Conservation (phyloP, 1,140 invertebrate species). For the Orius laevigatus region DNA sequence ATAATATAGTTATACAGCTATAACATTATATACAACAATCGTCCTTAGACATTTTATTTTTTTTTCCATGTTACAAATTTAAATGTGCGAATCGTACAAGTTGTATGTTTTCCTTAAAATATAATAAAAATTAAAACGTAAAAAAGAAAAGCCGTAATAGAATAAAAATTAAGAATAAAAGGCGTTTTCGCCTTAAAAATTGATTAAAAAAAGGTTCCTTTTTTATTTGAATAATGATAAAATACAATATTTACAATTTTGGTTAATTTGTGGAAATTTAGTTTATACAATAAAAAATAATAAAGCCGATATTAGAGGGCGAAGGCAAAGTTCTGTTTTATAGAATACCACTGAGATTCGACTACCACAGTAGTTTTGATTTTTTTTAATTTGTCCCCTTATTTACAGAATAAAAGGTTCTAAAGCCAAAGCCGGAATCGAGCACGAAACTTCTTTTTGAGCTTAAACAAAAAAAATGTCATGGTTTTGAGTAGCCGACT, state of each 20-base stretch:
- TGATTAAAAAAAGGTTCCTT: conserved; percentile 1
- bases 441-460: too few species aligned
- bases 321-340: not conserved
- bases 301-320: not conserved
- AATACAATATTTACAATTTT: conserved; percentile 15
- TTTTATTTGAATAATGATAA: conserved; percentile 11
- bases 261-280: not conserved
- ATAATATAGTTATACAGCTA: conserved; percentile 14
- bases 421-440: not conserved
- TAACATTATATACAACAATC: conserved; percentile 18
- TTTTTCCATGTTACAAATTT: too few species aligned
- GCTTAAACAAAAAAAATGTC: too few species aligned
- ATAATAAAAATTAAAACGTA: conserved; percentile 1
- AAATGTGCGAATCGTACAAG: conserved; percentile 1
- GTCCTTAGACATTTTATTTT: conserved; percentile 6
- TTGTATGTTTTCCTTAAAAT: too few species aligned
- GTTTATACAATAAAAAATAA: not conserved
- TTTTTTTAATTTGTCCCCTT: not conserved
- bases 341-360: conserved; percentile 7
- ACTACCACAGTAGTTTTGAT: conserved; percentile 5
- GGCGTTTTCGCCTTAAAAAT: not conserved
- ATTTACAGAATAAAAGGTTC: not conserved
- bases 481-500: too few species aligned
- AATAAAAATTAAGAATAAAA: conserved; percentile 3
- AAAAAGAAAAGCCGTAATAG: conserved; percentile 1